Evolutionary conservation across 1,140 invertebrate species (phyloP).

Genomic region (Psix sp.): DNA sequence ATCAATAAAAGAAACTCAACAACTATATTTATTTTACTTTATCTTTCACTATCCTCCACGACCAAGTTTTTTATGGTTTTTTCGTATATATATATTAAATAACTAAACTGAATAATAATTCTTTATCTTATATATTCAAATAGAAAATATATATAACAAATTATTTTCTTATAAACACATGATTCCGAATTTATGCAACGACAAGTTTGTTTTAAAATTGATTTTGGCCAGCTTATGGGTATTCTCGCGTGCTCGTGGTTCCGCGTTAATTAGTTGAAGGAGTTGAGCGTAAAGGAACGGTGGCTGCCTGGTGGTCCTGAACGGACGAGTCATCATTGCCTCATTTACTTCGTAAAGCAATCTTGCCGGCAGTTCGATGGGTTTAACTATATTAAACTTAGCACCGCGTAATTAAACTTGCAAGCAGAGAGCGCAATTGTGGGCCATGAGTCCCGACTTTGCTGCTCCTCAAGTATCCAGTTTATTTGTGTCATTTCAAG

Average conservation of each 20-base stretch:
- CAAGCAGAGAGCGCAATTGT: constrained; percentile 47
- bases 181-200: too few species aligned
- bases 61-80: too few species aligned
- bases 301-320: constrained; percentile 70
- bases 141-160: too few species aligned
- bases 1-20: too few species aligned
- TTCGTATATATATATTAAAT: too few species aligned
- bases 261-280: constrained; percentile 62
- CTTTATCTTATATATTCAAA: too few species aligned
- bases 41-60: too few species aligned
- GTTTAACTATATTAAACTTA: constrained; percentile 73
- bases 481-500: constrained; percentile 35
- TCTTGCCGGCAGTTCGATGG: constrained; percentile 69
- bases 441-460: too few species aligned
- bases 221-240: constrained; percentile 35
- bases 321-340: constrained; percentile 74
- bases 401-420: constrained; percentile 69
- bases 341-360: constrained; percentile 76
- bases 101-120: too few species aligned
- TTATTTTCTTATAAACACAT: too few species aligned
- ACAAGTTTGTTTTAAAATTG: constrained; percentile 41
- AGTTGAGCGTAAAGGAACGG: constrained; percentile 52
- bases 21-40: too few species aligned
- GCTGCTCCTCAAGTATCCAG: constrained; percentile 1
- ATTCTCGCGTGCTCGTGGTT: constrained; percentile 48